Conservation (phyloP, 2,888 invertebrate genomes). For the Drosophila anomelani region DNA sequence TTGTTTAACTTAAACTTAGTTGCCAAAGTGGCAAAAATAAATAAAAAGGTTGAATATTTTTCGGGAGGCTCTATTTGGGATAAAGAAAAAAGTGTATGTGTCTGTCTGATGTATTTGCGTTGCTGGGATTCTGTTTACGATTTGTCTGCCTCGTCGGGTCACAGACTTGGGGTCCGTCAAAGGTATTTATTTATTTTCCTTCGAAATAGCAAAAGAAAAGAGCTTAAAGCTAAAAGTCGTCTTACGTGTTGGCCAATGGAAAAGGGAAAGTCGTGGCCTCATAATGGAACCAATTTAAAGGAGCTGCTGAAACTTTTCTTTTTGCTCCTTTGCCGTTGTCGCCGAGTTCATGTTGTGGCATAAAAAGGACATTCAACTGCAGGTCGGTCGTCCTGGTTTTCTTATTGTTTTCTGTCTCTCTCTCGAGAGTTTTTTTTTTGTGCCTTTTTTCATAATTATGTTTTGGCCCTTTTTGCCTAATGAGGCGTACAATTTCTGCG, state of each 20-base stretch:
- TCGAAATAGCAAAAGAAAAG: constrained; percentile 22
- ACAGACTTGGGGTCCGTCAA: constrained; percentile 14
- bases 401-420: constrained; percentile 27
- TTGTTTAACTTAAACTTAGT: constrained; percentile 28
- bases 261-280: constrained; percentile 56
- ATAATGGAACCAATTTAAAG: constrained; percentile 39
- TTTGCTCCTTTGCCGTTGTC: constrained; percentile 11
- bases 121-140: constrained; percentile 46
- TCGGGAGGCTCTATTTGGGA: not conserved
- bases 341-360: constrained; percentile 49
- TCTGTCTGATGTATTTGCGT: constrained; percentile 5
- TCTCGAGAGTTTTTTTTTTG: not conserved
- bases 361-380: constrained; percentile 72
- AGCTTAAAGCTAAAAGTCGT: constrained; percentile 35
- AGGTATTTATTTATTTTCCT: constrained; percentile 21
- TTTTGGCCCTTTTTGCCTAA: constrained; percentile 34
- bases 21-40: constrained; percentile 2
- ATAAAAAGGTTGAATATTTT: constrained; percentile 16
- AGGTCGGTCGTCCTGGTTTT: constrained; percentile 48
- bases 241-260: constrained; percentile 9
- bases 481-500: constrained; percentile 49
- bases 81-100: not conserved
- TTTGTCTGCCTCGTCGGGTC: constrained; percentile 34
- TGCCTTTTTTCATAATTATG: constrained; percentile 29
- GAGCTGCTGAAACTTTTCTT: constrained; percentile 25